Evolutionary conservation across 2,113 vertebrate genomes (phyloP), one percentile per base, ranked within the genome.

Genomic region (Chlamydotis undulata): DNA sequence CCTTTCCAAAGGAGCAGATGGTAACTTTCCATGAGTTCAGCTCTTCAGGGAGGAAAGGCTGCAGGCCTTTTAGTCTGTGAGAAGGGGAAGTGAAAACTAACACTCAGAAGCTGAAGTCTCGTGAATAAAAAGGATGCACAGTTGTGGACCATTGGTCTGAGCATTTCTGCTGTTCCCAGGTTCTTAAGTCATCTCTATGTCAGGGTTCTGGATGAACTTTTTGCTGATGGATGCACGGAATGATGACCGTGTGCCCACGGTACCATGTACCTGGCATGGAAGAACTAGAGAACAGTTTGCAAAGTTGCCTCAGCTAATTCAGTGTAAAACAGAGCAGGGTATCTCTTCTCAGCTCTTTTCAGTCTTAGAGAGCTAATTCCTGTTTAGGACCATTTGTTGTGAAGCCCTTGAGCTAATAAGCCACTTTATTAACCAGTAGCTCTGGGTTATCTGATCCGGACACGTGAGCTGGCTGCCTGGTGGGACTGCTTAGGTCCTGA

Each of bases 331-430:
- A 73, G 63, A 85, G 70, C 71, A 69, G 35, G 19, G 12, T 17
- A n/a, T 55, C 24, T 65, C 61, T 68, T 87, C 24, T 71, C 39
- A 52, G 19, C 29, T 19, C 52, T 50, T 47, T 25, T 21, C 6
- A 7, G 35, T 68, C 64, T 57, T 15, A 13, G 50, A 31, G 43
- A 43, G 7, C 0, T 0, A 63, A 33, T 22, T 87, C 28, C 47
- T 52, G 10, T 52, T 41, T 0, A 56, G 49, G 39, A 71, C 39
- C 43, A 15, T 64, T 64, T 61, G 35, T 83, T 61, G 55, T n/a
- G 55, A 69, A 60, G 49, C 12, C 16, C 19, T 57, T 43, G 59
- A 80, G 59, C 43, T 91, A 9, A 14, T 39, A 70, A 87, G 4
- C 10, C 29, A 79, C 28, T 19, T 37, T 22, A 43, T 12, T 74